Evolutionary conservation across 37 sponge, comb jelly and placozoan genomes (phyloP).

Genomic region (Amphimedon queenslandica): DNA sequence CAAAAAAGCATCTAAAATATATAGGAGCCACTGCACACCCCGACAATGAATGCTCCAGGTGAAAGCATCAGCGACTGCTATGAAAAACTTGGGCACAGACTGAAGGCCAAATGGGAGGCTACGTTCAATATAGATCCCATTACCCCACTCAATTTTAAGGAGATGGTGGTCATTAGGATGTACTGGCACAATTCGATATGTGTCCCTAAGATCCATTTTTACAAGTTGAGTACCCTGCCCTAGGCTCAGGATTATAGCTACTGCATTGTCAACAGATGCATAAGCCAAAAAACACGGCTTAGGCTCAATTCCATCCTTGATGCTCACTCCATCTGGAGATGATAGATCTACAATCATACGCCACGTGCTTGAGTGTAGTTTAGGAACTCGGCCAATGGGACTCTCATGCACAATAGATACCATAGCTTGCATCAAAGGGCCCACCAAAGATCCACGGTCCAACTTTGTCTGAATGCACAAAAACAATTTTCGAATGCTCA

Average conservation of each 20-base stretch:
- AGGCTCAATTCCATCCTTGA: not conserved
- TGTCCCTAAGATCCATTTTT: not conserved
- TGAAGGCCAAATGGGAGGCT: constrained; percentile 1
- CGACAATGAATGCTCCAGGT: not conserved
- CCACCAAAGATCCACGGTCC: not conserved
- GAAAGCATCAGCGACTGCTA: constrained; percentile 12
- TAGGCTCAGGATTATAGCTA: not conserved
- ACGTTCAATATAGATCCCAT: not conserved
- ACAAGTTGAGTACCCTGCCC: not conserved
- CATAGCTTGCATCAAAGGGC: not conserved
- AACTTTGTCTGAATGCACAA: not conserved
- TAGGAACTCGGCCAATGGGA: not conserved
- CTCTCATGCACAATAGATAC: not conserved
- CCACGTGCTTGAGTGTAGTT: not conserved
- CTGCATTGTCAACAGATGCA: constrained; percentile 1
- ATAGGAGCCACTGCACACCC: not conserved
- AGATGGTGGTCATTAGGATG: not conserved
- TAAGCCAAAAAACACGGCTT: not conserved
- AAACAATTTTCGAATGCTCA: not conserved
- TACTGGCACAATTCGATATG: not conserved
- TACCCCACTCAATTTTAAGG: not conserved
- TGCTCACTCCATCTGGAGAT: not conserved
- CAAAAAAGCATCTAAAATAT: constrained; percentile 12
- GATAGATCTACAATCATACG: constrained; percentile 2
- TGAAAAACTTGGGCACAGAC: not conserved